These are phyloP conservation scores for Sarcophilus harrisii DNA, from an alignment of 2,797 vertebrate genomes.

Conservation along the genomic window DNA sequence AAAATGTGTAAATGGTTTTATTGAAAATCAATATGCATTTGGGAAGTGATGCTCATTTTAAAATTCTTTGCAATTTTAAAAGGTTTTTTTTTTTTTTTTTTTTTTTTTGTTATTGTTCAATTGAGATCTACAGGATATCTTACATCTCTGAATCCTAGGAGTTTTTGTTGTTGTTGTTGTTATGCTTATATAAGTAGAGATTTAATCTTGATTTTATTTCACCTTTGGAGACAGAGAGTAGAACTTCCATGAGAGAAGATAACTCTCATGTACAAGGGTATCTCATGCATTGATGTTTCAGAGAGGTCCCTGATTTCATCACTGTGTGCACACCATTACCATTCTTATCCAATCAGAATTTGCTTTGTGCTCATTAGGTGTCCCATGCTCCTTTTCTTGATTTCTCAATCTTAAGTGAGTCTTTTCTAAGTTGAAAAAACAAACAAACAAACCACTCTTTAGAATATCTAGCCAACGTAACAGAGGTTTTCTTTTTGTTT, in stretches of 20 bases:
- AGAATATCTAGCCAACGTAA: not conserved
- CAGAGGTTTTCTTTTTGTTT: not conserved
- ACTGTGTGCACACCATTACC: not conserved
- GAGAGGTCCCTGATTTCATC: not conserved
- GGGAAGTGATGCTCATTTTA: constrained; percentile 77
- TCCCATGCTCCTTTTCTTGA: not conserved
- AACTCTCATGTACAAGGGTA: not conserved
- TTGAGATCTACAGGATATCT: constrained; percentile 47
- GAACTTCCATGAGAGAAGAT: not conserved
- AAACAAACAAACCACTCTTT: not conserved
- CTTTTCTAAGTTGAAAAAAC: not conserved
- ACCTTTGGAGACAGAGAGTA: not conserved
- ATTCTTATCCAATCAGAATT: not conserved
- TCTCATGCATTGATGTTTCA: not conserved
- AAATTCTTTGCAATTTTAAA: constrained; percentile 63
- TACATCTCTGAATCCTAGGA: constrained; percentile 50
- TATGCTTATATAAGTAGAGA: constrained; percentile 42
- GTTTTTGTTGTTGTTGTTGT: constrained; percentile 38
- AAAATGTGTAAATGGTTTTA: constrained; percentile 82
- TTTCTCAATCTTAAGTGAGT: not conserved
- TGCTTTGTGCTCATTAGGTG: not conserved
- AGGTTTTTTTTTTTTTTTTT: constrained; percentile 1
- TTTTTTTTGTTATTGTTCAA: constrained; percentile 3
- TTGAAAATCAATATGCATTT: constrained; percentile 84
- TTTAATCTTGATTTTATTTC: not conserved